phyloP scores from a whole-genome alignment of 2,113 vertebrate genomes.

The Pachycephala philippinensis region DNA sequence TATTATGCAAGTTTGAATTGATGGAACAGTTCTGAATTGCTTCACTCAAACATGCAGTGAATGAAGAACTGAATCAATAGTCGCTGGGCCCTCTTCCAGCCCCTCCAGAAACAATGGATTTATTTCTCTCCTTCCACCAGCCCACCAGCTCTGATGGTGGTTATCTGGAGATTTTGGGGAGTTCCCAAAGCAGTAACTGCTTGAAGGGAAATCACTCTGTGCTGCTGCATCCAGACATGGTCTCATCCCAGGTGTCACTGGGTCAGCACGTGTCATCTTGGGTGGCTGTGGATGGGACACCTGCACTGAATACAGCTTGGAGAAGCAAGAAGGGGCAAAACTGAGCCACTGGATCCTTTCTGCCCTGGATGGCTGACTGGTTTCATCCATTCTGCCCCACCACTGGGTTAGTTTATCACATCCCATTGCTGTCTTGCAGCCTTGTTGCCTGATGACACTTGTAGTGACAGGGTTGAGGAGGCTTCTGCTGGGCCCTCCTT shows the following conservation, averaged over 20 bases:
- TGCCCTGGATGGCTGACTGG: background rate
- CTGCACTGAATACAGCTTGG: background rate
- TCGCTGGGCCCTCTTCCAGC: background rate
- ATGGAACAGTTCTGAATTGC: constrained; percentile 1
- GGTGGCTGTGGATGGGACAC: background rate
- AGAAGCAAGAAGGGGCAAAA: background rate
- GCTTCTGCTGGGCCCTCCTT: background rate
- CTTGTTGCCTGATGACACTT: background rate
- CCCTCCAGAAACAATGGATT: background rate
- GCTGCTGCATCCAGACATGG: background rate
- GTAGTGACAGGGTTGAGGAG: background rate
- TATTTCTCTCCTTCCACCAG: background rate
- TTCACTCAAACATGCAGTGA: background rate
- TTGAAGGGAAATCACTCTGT: background rate
- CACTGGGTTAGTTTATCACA: background rate
- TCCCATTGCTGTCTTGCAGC: background rate
- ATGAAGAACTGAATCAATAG: constrained; percentile 12
- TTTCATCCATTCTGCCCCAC: background rate
- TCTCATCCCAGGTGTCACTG: background rate
- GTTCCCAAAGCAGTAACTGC: background rate
- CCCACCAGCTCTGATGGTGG: background rate
- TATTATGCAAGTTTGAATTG: background rate
- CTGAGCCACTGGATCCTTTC: background rate
- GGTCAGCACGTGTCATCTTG: accelerated
- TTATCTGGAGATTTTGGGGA: background rate